Percentiles rank a stretch among this genome's conserved stretches.
phyloP scores from a whole-genome alignment of 2,113 vertebrate genomes.

The Clarias macrocephalus region DNA sequence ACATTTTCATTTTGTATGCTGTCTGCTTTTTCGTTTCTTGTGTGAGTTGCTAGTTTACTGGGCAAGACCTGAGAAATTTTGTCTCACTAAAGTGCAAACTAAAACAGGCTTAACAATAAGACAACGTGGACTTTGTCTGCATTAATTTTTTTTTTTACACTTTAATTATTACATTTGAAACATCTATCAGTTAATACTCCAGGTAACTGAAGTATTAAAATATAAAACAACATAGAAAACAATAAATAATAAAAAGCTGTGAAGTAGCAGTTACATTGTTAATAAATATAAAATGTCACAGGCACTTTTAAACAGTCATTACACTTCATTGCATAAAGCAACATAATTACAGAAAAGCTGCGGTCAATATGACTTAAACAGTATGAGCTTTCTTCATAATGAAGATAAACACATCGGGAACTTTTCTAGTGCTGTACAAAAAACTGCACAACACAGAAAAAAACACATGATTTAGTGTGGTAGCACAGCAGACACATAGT shows the following conservation, averaged over 20 bases:
- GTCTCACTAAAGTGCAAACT: not conserved
- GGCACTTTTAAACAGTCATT: not conserved
- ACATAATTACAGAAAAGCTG: not conserved
- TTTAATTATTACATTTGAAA: not conserved
- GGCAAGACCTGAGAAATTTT: not conserved
- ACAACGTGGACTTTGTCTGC: not conserved
- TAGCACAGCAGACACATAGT: not conserved
- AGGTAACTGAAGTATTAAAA: not conserved
- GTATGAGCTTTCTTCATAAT: slow-evolving; percentile 7
- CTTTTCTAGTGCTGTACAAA: slow-evolving; percentile 22
- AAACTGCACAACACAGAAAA: slow-evolving; percentile 17
- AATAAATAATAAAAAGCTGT: slow-evolving; percentile 11
- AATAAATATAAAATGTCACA: slow-evolving; percentile 3
- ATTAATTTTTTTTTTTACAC: not conserved
- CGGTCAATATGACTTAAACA: slow-evolving; percentile 54
- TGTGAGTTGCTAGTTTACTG: not conserved
- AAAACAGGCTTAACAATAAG: not conserved
- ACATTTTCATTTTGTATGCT: not conserved
- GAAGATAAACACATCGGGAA: slow-evolving; percentile 3
- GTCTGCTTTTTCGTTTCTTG: not conserved
- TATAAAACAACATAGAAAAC: not conserved
- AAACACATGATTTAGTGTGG: slow-evolving; percentile 38
- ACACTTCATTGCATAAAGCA: slow-evolving; percentile 26
- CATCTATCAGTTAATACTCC: not conserved
- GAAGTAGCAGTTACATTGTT: not conserved